phyloP scores from a whole-genome alignment of 2,797 vertebrate genomes.

The Gymnodraco acuticeps region DNA sequence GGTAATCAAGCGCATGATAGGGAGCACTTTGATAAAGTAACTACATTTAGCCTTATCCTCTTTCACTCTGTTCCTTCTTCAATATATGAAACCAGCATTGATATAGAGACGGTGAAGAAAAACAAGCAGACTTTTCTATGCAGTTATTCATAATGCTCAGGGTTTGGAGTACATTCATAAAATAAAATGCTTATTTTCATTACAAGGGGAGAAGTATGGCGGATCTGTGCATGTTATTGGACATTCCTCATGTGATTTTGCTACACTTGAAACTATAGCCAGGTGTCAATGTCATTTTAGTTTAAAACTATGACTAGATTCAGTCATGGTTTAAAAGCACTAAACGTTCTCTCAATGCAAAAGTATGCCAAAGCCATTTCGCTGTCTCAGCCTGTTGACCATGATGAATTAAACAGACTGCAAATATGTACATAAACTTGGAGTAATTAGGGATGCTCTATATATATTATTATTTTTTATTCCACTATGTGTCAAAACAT shows the following conservation, averaged over 20 bases:
- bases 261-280: background rate
- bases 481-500: too few species aligned
- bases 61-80: too few species aligned
- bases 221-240: background rate
- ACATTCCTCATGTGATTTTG: background rate
- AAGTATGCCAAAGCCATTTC: background rate
- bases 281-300: background rate
- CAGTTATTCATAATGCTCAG: background rate
- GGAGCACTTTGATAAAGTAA: conserved; percentile 1
- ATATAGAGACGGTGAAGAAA: background rate
- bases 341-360: background rate
- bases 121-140: background rate
- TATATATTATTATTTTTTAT: too few species aligned
- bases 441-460: too few species aligned
- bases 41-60: background rate
- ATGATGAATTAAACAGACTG: background rate
- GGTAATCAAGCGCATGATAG: conserved; percentile 1
- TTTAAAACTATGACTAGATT: too few species aligned
- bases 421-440: background rate
- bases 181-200: background rate
- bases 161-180: background rate
- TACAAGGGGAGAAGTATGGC: background rate
- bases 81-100: background rate
- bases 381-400: background rate
- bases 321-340: background rate